Conservation (phyloP, 92 coral and sea anemone species). For the Porites rus region DNA sequence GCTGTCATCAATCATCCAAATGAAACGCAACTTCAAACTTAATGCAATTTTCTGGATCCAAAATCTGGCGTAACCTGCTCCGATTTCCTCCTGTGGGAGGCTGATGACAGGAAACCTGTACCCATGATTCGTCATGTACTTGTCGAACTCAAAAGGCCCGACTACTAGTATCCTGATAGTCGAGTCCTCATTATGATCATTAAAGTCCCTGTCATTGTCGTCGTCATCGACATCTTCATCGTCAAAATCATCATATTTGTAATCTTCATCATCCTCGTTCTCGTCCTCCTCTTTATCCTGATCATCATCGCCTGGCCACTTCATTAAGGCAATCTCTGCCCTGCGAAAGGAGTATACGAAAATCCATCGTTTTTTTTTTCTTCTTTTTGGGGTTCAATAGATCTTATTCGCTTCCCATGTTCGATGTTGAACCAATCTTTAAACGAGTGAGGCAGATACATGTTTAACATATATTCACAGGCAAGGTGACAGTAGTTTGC, state of each 20-base stretch:
- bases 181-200: background rate
- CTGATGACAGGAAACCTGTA: conserved; percentile 19
- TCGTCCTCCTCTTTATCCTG: no score
- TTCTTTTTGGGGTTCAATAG: background rate
- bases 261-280: no score
- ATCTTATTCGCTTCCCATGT: background rate
- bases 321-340: background rate
- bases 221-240: no score
- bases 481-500: background rate
- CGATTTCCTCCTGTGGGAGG: conserved; percentile 51
- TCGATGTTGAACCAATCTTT: background rate
- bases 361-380: background rate
- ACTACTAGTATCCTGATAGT: conserved; percentile 59
- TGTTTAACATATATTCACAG: conserved; percentile 3
- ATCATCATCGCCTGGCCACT: background rate
- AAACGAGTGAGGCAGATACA: background rate
- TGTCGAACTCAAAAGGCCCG: conserved; percentile 43
- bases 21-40: conserved; percentile 35
- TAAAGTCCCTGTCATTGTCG: no score
- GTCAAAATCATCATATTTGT: no score
- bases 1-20: conserved; percentile 71
- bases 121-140: conserved; percentile 38
- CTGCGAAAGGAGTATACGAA: background rate
- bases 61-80: conserved; percentile 47
- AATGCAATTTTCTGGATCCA: conserved; percentile 70